Evolutionary conservation across 2,888 invertebrate species (phyloP), one percentile per base, ranked within the genome.

Genomic region (Sinotaia quadrata): DNA sequence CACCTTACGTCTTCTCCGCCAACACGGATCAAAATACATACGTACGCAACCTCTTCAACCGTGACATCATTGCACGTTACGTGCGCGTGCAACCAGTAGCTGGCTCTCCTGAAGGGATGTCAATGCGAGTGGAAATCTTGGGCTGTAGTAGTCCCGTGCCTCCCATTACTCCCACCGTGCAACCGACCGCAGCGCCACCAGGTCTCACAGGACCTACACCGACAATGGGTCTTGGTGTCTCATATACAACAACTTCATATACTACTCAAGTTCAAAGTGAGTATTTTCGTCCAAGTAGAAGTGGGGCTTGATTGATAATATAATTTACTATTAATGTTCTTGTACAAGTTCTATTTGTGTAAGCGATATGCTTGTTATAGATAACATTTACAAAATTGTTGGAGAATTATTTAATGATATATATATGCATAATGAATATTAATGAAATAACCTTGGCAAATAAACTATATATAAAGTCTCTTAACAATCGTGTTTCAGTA

Each of bases 31-130:
- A 66, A 29, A 62, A 54, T 44, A 76, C 77, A 8, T 76, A 78
- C 2, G 75, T 78, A 2, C 76, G 80, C 49, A 77, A 78, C 29
- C 70, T 82, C 18, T 82, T 84, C 69, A 82, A 81, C 70, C 75
- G 84, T 29, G 79, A 82, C 69, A 68, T 82, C 51, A 75, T 79
- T 12, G 78, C 81, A 1, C 80, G 76, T 62, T 79, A 75, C 59
- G 75, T 84, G 34, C 75, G 81, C 31, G 71, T 84, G 34, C 75
- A 79, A 47, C 81, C 81, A 2, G 62, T 75, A 4, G 67, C 67
- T 2, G 75, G 76, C 66, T 69, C 76, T 18, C 72, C 75, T 4
- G 52, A 68, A 1, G 77, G 77, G n/a, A 66, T 75, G 27, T 79
- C 77, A 12, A 65, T 82, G 33, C 69, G 84, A 24, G 75, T 81